Evolutionary conservation across 2,888 invertebrate genomes (phyloP).

Genomic region (Petrophora chlorosata): DNA sequence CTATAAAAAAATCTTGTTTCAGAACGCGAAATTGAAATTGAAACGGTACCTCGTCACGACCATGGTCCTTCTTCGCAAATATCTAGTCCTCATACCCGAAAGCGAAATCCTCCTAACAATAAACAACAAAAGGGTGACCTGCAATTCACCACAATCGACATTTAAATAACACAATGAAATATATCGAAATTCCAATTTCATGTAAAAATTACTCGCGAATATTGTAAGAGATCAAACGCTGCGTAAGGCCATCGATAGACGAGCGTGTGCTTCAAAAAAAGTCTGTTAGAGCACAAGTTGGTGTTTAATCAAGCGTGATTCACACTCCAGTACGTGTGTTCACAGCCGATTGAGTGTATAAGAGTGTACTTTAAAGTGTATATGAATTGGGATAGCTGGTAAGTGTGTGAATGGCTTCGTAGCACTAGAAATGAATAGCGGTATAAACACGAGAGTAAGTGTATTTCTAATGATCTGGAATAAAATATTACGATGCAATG

Average conservation of each 20-base stretch:
- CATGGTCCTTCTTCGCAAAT: slow-evolving; percentile 84
- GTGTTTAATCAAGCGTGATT: slow-evolving; percentile 28
- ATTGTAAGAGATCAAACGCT: slow-evolving; percentile 1
- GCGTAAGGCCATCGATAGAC: slow-evolving; percentile 3
- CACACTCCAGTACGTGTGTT: slow-evolving; percentile 23
- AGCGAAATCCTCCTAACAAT: slow-evolving; percentile 72
- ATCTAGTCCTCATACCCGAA: slow-evolving; percentile 69
- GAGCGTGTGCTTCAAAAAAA: slow-evolving; percentile 19
- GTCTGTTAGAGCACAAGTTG: slow-evolving; percentile 20
- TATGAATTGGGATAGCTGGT: background rate
- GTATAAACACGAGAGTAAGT: too few relatives aligned
- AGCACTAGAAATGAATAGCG: too few relatives aligned
- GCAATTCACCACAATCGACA: too few relatives aligned
- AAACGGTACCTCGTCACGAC: slow-evolving; percentile 88
- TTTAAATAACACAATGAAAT: background rate
- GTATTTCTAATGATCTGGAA: too few relatives aligned
- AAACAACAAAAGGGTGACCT: slow-evolving; percentile 47
- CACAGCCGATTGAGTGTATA: slow-evolving; percentile 22
- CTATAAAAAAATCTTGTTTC: too few relatives aligned
- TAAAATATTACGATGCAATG: too few relatives aligned
- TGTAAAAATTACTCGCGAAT: background rate
- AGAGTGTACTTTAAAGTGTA: slow-evolving; percentile 19
- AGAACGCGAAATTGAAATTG: slow-evolving; percentile 78
- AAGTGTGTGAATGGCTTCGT: background rate
- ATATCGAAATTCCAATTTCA: slow-evolving; percentile 5